Base-by-base conservation (phyloP, 2,797 vertebrate species). In the Hyperoplus immaculatus region DNA sequence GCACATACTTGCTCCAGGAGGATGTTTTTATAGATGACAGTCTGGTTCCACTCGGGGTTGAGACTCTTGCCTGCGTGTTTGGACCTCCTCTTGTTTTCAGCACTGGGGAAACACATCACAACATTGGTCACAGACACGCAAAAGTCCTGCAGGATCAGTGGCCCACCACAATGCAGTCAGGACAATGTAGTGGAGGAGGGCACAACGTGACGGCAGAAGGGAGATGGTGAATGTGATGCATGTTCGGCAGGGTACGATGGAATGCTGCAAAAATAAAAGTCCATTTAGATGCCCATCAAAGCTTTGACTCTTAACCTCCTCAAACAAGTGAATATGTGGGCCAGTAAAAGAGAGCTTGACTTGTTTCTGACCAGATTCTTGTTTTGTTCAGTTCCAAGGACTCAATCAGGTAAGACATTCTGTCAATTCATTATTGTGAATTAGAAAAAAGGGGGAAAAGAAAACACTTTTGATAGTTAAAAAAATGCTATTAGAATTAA, bases 11-110 rank as follows among this genome's bases (percentile, higher is more conserved):
- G 98, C 78, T 99, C 98, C 90, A 96, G 88, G 77, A 97, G 97
- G 88, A 99, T 98, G 87, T 97, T 99, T 95, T 99, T 99, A 89
- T 99, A 99, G 95, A 99, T 99, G 83, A 99, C 98, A 0, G 98
- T 99, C 95, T 99, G 98, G 94, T 99, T 99, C 98, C 98, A 99
- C 90, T 99, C 98, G 1, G 98, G 98, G 91, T 99, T 99, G 92
- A 97, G 89, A 90, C 96, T 99, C 92, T 97, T 99, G 88, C 98
- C 97, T 13, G 96, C 88, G 4, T 97, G 96, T 87, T 99, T 99
- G 81, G 97, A 97, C 86, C 96, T 97, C 90, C 98, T 94, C 92
- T 99, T 99, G 93, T 98, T 98, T 81, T 99, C 98, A 75, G 96
- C 97, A 88, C 98, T 99, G 94, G 15, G 65, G 72, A 49, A 78